Percentiles rank a stretch among this genome's conserved stretches.
Evolutionary conservation across 1,140 invertebrate genomes (phyloP).

Genomic region (Marisa cornuarietis): DNA sequence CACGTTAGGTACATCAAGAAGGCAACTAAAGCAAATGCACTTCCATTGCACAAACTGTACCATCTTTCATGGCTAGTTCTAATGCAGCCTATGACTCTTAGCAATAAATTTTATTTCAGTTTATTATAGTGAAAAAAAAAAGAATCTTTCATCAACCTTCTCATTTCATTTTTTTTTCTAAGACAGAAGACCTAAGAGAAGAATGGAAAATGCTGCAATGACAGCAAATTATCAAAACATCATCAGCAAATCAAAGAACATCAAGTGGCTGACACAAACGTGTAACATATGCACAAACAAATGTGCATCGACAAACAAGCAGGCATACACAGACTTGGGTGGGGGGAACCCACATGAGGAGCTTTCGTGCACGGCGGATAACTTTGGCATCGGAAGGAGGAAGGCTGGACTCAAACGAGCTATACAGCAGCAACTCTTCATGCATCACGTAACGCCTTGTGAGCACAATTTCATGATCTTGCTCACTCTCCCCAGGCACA

Average conservation of each 20-base stretch:
- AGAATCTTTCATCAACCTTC: too few species aligned
- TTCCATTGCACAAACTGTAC: too few species aligned
- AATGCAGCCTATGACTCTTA: too few species aligned
- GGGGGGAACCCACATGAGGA: constrained; percentile 36
- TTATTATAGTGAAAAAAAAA: too few species aligned
- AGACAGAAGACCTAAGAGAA: too few species aligned
- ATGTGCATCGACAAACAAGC: neutral
- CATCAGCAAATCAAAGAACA: neutral
- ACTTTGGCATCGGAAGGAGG: constrained; percentile 27
- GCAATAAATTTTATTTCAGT: too few species aligned
- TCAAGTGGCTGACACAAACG: neutral
- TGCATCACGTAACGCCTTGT: constrained; percentile 23
- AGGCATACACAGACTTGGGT: constrained; percentile 4
- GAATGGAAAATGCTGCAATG: neutral
- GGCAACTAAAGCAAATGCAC: too few species aligned
- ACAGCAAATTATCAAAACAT: neutral
- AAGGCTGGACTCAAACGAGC: constrained; percentile 26
- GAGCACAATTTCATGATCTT: constrained; percentile 23
- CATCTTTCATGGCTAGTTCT: too few species aligned
- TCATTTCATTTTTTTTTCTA: too few species aligned
- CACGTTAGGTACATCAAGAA: too few species aligned
- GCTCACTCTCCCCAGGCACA: neutral
- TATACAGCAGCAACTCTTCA: constrained; percentile 32
- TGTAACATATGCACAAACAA: neutral
- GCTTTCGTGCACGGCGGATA: constrained; percentile 36